Evolutionary conservation across 1,140 invertebrate genomes (phyloP), one percentile per base, ranked within the genome.

Genomic region (Akabosia matsudoensis): DNA sequence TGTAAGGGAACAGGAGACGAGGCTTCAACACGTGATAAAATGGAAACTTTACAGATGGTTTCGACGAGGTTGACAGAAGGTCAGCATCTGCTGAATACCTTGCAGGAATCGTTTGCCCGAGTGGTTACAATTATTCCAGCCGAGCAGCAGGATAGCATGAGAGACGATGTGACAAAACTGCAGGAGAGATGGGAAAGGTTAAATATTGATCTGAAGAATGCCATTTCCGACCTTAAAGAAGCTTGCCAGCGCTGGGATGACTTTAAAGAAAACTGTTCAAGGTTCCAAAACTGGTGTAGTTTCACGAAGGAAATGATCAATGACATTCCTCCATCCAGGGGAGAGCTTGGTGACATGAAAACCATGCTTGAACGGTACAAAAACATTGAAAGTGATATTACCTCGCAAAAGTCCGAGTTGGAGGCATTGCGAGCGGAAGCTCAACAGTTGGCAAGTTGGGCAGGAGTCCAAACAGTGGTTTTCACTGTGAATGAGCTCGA

Each of bases 321-420:
- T 75, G 86, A 87, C 71, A 74, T 74, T 26, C 85, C 89, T 18
- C 88, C 90, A 0, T 87, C 90, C 61, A 92, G 91, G 82, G 93
- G 92, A 33, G 93, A 96, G 85, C 85, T 95, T 4, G 91, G 93
- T 70, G 94, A 96, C 86, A 95, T 96, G 90, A 95, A 94, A 34
- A 72, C 70, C 22, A 14, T 72, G 33, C 33, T 72, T 4, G 70
- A 72, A 51, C 2, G 70, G 28, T 72, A 70, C 52, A 80, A 84
- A 74, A 81, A 82, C 70, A 79, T 84, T 31, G 72, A 82, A 70
- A 78, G 79, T 54, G 84, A 85, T 76, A 82, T 85, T 30, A 78
- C 82, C 33, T 76, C 82, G 10, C 83, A 85, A 70, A 82, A 83
- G 67, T 30, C 76, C 18, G 82, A 84, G 28, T 52, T 85, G 18